Base-by-base conservation (phyloP, 1,140 invertebrate species). In the Armadillidium nasatum region DNA sequence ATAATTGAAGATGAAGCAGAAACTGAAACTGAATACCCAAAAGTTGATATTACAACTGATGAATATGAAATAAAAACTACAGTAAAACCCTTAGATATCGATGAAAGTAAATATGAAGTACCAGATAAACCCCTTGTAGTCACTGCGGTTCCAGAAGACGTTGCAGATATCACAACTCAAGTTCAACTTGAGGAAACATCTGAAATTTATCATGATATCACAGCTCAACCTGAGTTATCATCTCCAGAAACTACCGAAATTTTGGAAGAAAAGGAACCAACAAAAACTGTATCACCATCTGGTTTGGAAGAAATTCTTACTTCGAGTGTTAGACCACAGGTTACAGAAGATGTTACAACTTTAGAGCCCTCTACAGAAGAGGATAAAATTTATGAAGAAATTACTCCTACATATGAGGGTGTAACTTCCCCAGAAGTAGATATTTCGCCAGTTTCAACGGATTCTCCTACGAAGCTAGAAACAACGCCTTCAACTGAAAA, bases 301-400 rank as follows among this genome's bases (percentile, higher is more conserved):
- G 21, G 9, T 21, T 54, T 54, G n/a, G n/a, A 67, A 73, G 68
- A 67, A 15, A 66, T n/a, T 66, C 43, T 68, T 13, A 77, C 33
- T 33, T 33, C 33, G 33, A 33, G 33, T 6, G 21, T 10, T 10
- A 10, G 21, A 22, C 71, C 71, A 45, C n/a, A 33, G 6, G 1
- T 33, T 3, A 1, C 6, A 33, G 33, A 33, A 33, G 33, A 33
- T 6, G 33, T 33, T 33, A 33, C 33, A 33, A 3, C 33, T 33
- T 33, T 33, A 33, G 33, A 33, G 2, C 33, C 33, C 33, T 33
- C 33, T 33, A 33, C 33, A 33, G 33, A 33, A 33, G 33, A 33
- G 33, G 33, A 33, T 1, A 33, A 33, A 33, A 6, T 3, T 33
- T 33, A 33, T 33, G 6, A 1, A 1, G 33, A 33, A 33, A 21